Base-by-base conservation (phyloP, 2,888 invertebrate genomes). In the Chorisops tibialis region DNA sequence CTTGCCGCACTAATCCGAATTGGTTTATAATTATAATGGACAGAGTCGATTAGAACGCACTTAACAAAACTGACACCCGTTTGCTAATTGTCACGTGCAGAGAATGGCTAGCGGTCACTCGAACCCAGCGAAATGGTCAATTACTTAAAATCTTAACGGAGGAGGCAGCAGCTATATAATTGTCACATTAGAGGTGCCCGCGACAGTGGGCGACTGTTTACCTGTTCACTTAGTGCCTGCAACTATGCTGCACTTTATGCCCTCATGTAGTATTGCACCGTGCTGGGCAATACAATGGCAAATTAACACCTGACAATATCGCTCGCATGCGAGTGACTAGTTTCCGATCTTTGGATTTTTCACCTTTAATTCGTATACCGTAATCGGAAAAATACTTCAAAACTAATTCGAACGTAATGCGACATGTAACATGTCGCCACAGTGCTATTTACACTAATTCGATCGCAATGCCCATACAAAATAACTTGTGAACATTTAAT, bases 131-230 rank as follows among this genome's bases (percentile, higher is more conserved):
- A 56, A 56, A 56, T 56, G 35, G 22, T 43, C 43, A 30, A 45
- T 56, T 56, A 56, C 56, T 56, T 54, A 14, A 56, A 43, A 37
- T 30, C 24, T 45, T 9, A 45, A 19, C 11, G 14, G 24, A n/a
- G n/a, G n/a, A n/a, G n/a, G n/a, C 30, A 30, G 22, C 16, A 18
- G 30, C 30, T 35, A 21, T 41, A 41, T 35, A 56, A 45, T 45
- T 45, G 56, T 45, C 56, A 35, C 56, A 12, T 16, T 35, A 56
- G 35, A 54, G 39, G 7, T 9, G 41, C 14, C 14, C 16, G 4
- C 16, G 41, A 22, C 45, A 24, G 56, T 56, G 56, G 56, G 56
- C 56, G 56, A 43, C 12, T 56, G 56, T 56, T 56, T 56, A 56
- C 56, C 56, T 45, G 56, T 43, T 45, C 56, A 45, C 56, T 56